Conservation (phyloP, 2,888 invertebrate genomes). For the Herminia tarsipennalis region DNA sequence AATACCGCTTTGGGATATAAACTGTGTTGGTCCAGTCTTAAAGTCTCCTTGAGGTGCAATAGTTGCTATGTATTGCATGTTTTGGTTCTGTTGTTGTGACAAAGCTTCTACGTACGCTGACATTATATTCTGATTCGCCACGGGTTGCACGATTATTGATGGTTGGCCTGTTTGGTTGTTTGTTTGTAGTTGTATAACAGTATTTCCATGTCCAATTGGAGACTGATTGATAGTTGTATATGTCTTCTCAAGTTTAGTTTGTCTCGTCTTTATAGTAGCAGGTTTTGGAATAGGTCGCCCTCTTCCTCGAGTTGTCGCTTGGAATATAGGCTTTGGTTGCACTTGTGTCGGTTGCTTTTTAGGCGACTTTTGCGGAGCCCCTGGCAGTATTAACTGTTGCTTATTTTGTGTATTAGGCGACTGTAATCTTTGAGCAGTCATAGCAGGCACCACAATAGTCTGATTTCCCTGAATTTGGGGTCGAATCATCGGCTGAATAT, state of each 20-base stretch:
- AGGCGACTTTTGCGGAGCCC: slow-evolving; percentile 76
- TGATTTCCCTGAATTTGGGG: slow-evolving; percentile 78
- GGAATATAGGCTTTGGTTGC: slow-evolving; percentile 81
- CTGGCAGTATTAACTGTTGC: slow-evolving; percentile 77
- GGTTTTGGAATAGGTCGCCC: slow-evolving; percentile 81
- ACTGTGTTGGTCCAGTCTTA: slow-evolving; percentile 84
- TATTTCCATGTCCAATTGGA: slow-evolving; percentile 76
- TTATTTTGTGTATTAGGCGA: slow-evolving; percentile 78
- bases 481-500: slow-evolving; percentile 82
- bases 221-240: slow-evolving; percentile 78
- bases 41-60: slow-evolving; percentile 87
- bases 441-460: slow-evolving; percentile 79
- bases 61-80: slow-evolving; percentile 91
- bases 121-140: slow-evolving; percentile 85
- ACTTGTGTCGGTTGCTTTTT: slow-evolving; percentile 78
- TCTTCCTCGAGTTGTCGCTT: slow-evolving; percentile 73
- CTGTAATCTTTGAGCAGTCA: slow-evolving; percentile 75
- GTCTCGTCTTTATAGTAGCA: slow-evolving; percentile 72
- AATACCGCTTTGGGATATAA: slow-evolving; percentile 82
- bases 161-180: slow-evolving; percentile 85
- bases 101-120: slow-evolving; percentile 89
- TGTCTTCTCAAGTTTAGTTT: slow-evolving; percentile 80
- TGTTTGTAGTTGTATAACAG: slow-evolving; percentile 86
- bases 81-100: slow-evolving; percentile 89
- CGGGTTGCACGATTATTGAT: slow-evolving; percentile 89